phyloP scores from a whole-genome alignment of 1,140 invertebrate genomes.

The Tetragonula clypearis region DNA sequence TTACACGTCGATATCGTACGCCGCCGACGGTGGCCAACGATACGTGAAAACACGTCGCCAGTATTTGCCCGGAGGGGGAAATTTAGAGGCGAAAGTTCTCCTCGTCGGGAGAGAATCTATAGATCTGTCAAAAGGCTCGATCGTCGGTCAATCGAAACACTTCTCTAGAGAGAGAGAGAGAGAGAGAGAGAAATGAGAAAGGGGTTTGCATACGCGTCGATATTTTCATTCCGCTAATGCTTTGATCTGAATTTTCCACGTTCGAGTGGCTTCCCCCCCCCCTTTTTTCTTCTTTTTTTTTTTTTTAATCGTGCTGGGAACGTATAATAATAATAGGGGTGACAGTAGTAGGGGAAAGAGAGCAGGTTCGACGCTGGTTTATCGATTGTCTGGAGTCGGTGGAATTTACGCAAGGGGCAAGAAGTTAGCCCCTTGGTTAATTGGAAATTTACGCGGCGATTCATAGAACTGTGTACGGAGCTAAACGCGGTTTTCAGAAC shows the following conservation, averaged over 20 bases:
- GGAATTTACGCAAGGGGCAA: not conserved
- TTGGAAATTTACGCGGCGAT: not conserved
- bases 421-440: not conserved
- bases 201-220: not conserved
- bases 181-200: not conserved
- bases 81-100: not conserved
- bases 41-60: constrained; percentile 23
- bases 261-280: constrained; percentile 1
- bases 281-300: not conserved
- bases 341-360: not conserved
- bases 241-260: constrained; percentile 29
- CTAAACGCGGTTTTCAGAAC: not conserved
- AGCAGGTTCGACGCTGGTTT: not conserved
- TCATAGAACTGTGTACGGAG: not conserved
- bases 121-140: not conserved
- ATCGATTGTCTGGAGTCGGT: constrained; percentile 6
- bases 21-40: constrained; percentile 17
- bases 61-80: constrained; percentile 15
- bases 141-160: constrained; percentile 9
- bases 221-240: constrained; percentile 30
- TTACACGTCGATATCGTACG: constrained; percentile 14
- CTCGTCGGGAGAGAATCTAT: not conserved
- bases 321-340: constrained; percentile 6
- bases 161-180: not conserved
- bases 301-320: constrained; percentile 9